Evolutionary conservation across 1,140 invertebrate genomes (phyloP), one percentile per base, ranked within the genome.

Genomic region (Helicoverpa zea): DNA sequence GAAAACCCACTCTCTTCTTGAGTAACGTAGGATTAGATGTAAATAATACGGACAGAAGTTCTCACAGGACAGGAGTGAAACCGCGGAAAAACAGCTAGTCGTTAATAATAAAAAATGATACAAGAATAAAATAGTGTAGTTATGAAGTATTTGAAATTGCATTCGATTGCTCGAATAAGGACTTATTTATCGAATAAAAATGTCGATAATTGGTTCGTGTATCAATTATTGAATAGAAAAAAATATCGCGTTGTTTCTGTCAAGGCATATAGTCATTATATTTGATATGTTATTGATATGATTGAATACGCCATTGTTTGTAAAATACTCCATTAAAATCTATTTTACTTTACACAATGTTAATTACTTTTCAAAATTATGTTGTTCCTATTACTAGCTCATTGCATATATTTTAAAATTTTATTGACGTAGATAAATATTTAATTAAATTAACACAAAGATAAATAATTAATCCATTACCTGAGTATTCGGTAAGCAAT

Each of bases 111-210:
- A 1, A 23, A 9, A 54, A 35, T 18, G 30, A 29, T n/a, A 72
- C 23, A 35, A 56, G 29, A 73, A 73, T 51, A 3, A 68, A n/a
- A 35, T 58, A 16, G 35, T 35, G 14, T 23, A 54, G 49, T 29
- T 16, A 3, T 68, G 35, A 54, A 54, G 23, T 30, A 30, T 54
- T 54, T 52, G 18, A 54, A 54, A 54, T 54, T 54, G 43, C 10
- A 72, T 72, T 73, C 70, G 70, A 73, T 64, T 16, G 10, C 43
- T 30, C 29, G 5, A 68, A 51, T 68, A 68, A 23, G 64, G 64
- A 23, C 18, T 68, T 49, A 68, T 51, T 51, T 51, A 68, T 68
- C 43, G 64, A 68, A 51, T 51, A 68, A 49, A 68, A 51, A 68
- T 64, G 47, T 43, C 1, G 16, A n/a, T 68, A 68, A 68, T 43